Evolutionary conservation across 2,888 invertebrate genomes (phyloP).

Genomic region (Plemyria rubiginata): DNA sequence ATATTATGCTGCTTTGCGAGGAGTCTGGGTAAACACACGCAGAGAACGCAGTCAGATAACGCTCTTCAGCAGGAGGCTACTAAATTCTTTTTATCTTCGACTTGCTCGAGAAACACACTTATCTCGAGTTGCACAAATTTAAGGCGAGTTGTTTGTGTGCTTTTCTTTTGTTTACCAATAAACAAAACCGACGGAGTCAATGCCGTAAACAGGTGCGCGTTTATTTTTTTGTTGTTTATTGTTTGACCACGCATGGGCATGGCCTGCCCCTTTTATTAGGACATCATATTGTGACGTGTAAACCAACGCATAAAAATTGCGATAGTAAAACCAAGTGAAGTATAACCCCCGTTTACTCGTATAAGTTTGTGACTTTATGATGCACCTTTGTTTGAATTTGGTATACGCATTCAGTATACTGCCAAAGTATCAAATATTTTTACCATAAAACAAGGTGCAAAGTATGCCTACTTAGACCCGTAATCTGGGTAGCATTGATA

Average conservation of each 20-base stretch:
- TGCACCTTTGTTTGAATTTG: conserved; percentile 4
- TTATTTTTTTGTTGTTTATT: not conserved
- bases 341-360: not conserved
- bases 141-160: conserved; percentile 36
- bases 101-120: conserved; percentile 58
- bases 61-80: conserved; percentile 58
- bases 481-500: conserved; percentile 48
- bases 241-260: not conserved
- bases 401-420: not conserved
- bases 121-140: conserved; percentile 50
- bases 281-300: not conserved
- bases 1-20: conserved; percentile 76
- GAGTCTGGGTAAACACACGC: conserved; percentile 70
- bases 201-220: not conserved
- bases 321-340: not conserved
- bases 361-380: not conserved
- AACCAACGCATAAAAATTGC: not conserved
- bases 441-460: not conserved
- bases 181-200: not conserved
- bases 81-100: conserved; percentile 76
- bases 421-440: not conserved
- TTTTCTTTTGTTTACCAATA: not conserved
- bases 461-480: conserved; percentile 2
- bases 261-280: not conserved
- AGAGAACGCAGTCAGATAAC: conserved; percentile 62